These are phyloP conservation scores for Hemiscyllium ocellatum DNA, from an alignment of 2,113 vertebrate genomes.

Conservation along the genomic window DNA sequence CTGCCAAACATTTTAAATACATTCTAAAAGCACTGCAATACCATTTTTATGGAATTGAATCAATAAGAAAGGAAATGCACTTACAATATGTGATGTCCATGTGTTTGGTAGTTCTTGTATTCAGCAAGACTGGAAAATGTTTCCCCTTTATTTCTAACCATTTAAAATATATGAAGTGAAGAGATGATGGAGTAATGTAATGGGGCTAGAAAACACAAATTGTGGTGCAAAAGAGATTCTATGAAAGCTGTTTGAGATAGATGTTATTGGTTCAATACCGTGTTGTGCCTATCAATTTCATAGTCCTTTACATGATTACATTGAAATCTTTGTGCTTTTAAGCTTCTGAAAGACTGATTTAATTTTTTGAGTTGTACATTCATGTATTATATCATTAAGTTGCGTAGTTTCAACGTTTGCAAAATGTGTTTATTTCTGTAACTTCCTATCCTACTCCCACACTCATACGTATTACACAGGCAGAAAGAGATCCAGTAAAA, in stretches of 20 bases:
- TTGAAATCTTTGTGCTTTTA: background rate
- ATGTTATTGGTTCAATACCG: background rate
- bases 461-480: background rate
- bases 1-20: background rate
- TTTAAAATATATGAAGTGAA: background rate
- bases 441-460: background rate
- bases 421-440: constrained; percentile 1
- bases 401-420: background rate
- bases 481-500: background rate
- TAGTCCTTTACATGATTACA: background rate
- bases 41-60: background rate
- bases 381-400: background rate
- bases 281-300: background rate
- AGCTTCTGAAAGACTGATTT: background rate
- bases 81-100: background rate
- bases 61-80: background rate
- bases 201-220: background rate
- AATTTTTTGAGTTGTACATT: background rate
- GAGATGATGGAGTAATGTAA: background rate
- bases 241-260: background rate
- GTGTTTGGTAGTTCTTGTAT: background rate
- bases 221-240: background rate
- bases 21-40: background rate
- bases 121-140: background rate
- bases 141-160: background rate